Percentiles rank a stretch among this genome's conserved stretches.
Evolutionary conservation across 64 coral and sea anemone genomes (phyloP).

Genomic region (Actinia equina): DNA sequence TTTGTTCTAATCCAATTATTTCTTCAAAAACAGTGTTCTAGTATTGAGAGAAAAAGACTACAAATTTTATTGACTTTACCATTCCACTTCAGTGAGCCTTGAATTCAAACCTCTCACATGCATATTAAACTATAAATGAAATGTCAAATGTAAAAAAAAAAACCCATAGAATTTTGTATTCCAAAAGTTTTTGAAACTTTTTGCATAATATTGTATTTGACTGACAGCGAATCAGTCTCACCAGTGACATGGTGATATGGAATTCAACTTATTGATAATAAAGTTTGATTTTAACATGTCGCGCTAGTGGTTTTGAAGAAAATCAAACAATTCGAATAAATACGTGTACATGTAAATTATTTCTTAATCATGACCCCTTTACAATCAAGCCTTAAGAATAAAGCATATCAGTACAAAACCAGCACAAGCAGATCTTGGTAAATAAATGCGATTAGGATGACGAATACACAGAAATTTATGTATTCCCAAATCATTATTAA

Average conservation of each 20-base stretch:
- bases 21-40: neutral
- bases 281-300: neutral
- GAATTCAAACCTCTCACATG: neutral
- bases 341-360: neutral
- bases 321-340: neutral
- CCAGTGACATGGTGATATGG: neutral
- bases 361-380: neutral
- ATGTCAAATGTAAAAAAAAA: neutral
- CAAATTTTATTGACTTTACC: no score
- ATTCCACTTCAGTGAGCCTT: neutral
- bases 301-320: neutral
- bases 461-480: neutral
- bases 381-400: neutral
- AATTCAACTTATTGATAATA: neutral
- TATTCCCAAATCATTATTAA: neutral
- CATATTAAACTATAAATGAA: neutral
- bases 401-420: neutral
- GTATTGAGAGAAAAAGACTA: neutral
- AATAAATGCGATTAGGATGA: neutral
- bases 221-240: neutral
- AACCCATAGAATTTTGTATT: neutral
- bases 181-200: neutral
- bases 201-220: neutral
- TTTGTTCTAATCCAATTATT: neutral
- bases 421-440: neutral